Evolutionary conservation across 2,797 vertebrate genomes (phyloP).

Genomic region (Astyanax mexicanus): DNA sequence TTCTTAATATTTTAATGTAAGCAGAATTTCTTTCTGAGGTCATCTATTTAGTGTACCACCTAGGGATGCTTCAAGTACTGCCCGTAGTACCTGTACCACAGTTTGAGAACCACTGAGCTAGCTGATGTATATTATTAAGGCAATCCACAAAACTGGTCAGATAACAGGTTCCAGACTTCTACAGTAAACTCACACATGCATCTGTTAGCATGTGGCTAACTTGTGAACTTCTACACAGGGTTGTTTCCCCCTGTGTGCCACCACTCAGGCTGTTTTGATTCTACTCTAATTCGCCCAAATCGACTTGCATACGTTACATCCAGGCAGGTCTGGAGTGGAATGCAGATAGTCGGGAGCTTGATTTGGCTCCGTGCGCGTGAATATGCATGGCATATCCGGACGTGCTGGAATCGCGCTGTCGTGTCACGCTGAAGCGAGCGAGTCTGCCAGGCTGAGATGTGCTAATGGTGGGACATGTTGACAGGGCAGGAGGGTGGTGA

Average conservation of each 20-base stretch:
- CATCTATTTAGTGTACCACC: too few species aligned
- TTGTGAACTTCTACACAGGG: conserved; percentile 23
- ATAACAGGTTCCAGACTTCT: not conserved
- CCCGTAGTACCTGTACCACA: too few species aligned
- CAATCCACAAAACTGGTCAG: too few species aligned
- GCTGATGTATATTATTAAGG: too few species aligned
- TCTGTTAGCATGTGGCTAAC: conserved; percentile 36
- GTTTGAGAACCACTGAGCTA: too few species aligned
- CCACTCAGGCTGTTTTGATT: conserved; percentile 7
- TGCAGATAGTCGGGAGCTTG: conserved; percentile 25
- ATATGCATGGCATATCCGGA: conserved; percentile 34
- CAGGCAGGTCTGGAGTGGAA: not conserved
- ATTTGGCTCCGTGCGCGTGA: conserved; percentile 10
- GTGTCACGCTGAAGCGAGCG: conserved; percentile 61
- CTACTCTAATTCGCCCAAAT: conserved; percentile 10
- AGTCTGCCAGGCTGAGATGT: conserved; percentile 70
- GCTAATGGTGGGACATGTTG: conserved; percentile 79
- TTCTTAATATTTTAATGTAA: too few species aligned
- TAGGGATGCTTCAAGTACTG: too few species aligned
- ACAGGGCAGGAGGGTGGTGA: conserved; percentile 71
- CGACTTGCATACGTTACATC: conserved; percentile 23
- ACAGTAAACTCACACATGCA: conserved; percentile 7
- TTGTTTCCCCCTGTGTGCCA: not conserved
- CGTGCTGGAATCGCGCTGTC: conserved; percentile 61
- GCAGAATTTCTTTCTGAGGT: too few species aligned